Evolutionary conservation across 2,888 invertebrate genomes (phyloP).

Genomic region (Apamea anceps): DNA sequence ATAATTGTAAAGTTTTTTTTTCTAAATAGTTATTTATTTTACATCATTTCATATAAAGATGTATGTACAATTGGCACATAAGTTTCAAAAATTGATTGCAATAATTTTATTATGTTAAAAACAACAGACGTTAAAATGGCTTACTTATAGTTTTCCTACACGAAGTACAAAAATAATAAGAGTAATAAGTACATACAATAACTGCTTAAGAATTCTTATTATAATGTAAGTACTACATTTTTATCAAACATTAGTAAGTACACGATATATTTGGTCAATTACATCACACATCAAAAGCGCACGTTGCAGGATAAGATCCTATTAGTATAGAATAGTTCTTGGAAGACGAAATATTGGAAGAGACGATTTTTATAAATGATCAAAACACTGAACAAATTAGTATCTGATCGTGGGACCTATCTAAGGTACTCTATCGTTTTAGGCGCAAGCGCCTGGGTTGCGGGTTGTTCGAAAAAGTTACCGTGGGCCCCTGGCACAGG

Average conservation of each 20-base stretch:
- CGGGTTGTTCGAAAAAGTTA: no score
- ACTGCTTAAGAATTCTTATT: constrained; percentile 57
- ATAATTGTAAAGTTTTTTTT: constrained; percentile 43
- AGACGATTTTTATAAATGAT: constrained; percentile 12
- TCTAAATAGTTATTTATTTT: constrained; percentile 40
- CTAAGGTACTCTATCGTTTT: background rate
- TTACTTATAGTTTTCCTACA: constrained; percentile 28
- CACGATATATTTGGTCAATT: constrained; percentile 81
- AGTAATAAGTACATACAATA: constrained; percentile 70
- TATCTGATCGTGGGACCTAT: background rate
- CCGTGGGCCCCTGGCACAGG: no score
- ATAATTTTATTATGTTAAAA: constrained; percentile 53
- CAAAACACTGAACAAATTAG: background rate
- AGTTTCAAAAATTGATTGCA: constrained; percentile 73
- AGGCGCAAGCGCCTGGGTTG: background rate
- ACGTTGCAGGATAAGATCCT: constrained; percentile 55
- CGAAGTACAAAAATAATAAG: constrained; percentile 38
- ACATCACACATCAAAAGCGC: constrained; percentile 81
- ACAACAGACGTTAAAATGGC: constrained; percentile 60
- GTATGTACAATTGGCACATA: constrained; percentile 76
- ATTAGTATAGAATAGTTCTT: constrained; percentile 46
- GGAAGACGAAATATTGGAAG: constrained; percentile 69
- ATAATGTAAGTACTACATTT: constrained; percentile 64
- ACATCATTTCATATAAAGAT: constrained; percentile 42
- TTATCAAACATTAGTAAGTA: constrained; percentile 75